Evolutionary conservation across 2,888 invertebrate species (phyloP).

Genomic region (Latheticus oryzae): DNA sequence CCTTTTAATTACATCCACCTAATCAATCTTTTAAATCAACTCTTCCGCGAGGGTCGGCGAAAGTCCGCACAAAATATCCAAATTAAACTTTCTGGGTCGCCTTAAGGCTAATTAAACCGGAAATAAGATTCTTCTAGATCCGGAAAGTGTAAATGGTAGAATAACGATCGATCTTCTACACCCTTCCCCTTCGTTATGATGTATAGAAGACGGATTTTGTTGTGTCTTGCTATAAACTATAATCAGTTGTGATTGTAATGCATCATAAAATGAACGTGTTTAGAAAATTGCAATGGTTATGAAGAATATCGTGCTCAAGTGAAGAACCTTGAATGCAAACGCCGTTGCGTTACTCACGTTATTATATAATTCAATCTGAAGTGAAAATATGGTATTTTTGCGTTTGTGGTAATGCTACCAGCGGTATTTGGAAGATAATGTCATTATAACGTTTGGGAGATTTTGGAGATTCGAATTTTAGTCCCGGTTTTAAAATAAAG

Average conservation of each 20-base stretch:
- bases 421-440: too few species aligned
- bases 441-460: too few species aligned
- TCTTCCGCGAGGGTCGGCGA: too few species aligned
- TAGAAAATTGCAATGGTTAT: slow-evolving; percentile 27
- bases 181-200: too few species aligned
- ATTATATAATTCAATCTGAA: slow-evolving; percentile 27
- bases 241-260: slow-evolving; percentile 11
- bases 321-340: slow-evolving; percentile 30
- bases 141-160: too few species aligned
- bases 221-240: slow-evolving; percentile 1
- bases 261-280: slow-evolving; percentile 19
- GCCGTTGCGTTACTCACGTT: slow-evolving; percentile 22
- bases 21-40: slow-evolving; percentile 5
- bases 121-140: slow-evolving; percentile 8
- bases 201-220: slow-evolving; percentile 2
- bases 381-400: too few species aligned
- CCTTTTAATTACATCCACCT: neutral
- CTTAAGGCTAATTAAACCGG: slow-evolving; percentile 23
- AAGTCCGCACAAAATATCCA: slow-evolving; percentile 16
- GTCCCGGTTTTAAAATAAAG: too few species aligned
- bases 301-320: slow-evolving; percentile 26
- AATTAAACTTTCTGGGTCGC: slow-evolving; percentile 4
- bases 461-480: too few species aligned
- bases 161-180: too few species aligned
- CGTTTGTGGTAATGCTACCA: too few species aligned